A percentile compares a stretch with the other conserved stretches of the same genome.
Conservation (phyloP, 2,888 invertebrate genomes). For the Caenorhabditis plicata region DNA sequence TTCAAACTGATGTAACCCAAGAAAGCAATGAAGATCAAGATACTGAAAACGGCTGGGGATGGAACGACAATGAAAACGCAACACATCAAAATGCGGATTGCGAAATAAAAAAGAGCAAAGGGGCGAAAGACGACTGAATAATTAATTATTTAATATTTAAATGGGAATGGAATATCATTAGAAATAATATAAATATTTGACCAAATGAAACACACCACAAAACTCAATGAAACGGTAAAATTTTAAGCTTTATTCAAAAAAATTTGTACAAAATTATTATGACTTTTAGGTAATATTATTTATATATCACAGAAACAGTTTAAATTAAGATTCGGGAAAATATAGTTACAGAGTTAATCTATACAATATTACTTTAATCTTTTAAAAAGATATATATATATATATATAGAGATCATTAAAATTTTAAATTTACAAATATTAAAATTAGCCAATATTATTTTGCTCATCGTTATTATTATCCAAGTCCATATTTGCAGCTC, state of each 20-base stretch:
- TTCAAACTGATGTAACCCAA: background rate
- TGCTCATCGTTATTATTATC: no score
- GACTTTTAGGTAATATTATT: constrained; percentile 1
- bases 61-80: background rate
- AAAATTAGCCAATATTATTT: no score
- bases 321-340: no score
- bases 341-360: no score
- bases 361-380: no score
- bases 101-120: constrained; percentile 10
- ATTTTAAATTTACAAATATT: no score
- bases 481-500: no score
- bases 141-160: background rate
- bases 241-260: no score
- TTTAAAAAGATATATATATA: no score
- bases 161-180: constrained; percentile 10
- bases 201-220: background rate
- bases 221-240: no score
- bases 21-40: background rate
- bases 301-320: no score
- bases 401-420: no score
- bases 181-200: constrained; percentile 9
- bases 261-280: constrained; percentile 9
- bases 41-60: background rate
- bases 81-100: background rate
- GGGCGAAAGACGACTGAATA: constrained; percentile 12